A percentile compares a stretch with the other conserved stretches of the same genome.
Conservation (phyloP, 2,888 invertebrate genomes). For the Rotaria macrura region DNA sequence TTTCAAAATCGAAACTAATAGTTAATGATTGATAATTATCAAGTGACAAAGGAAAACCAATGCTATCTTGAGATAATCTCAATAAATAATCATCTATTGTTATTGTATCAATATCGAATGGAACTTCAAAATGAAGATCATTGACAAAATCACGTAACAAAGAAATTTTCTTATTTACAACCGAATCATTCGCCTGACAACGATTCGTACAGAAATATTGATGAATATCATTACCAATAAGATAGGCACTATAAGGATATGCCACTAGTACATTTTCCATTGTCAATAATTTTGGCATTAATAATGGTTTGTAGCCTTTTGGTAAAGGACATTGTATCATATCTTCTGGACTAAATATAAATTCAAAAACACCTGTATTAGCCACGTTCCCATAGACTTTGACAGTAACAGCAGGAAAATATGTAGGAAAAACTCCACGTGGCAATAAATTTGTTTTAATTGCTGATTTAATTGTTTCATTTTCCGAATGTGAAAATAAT, state of each 20-base stretch:
- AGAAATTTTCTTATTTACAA: fast-evolving
- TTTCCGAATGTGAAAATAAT: background rate
- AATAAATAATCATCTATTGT: background rate
- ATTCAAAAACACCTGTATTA: background rate
- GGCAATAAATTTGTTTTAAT: background rate
- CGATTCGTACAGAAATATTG: background rate
- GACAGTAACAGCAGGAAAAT: background rate
- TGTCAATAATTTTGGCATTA: background rate
- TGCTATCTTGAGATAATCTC: background rate
- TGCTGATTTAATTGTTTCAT: background rate
- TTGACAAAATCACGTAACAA: background rate
- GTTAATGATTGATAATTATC: background rate
- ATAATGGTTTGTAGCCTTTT: background rate
- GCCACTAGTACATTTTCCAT: background rate
- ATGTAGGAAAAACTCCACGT: background rate
- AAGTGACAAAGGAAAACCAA: background rate
- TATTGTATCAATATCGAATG: background rate
- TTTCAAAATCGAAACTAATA: background rate
- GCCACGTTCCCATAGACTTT: background rate
- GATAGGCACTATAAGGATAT: background rate
- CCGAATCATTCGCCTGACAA: background rate
- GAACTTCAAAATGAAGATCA: background rate
- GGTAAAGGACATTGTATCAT: background rate
- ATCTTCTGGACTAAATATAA: conserved; percentile 16
- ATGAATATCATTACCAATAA: background rate